Base-by-base conservation (phyloP, 1,140 invertebrate genomes). In the Oreohelix idahoensis region DNA sequence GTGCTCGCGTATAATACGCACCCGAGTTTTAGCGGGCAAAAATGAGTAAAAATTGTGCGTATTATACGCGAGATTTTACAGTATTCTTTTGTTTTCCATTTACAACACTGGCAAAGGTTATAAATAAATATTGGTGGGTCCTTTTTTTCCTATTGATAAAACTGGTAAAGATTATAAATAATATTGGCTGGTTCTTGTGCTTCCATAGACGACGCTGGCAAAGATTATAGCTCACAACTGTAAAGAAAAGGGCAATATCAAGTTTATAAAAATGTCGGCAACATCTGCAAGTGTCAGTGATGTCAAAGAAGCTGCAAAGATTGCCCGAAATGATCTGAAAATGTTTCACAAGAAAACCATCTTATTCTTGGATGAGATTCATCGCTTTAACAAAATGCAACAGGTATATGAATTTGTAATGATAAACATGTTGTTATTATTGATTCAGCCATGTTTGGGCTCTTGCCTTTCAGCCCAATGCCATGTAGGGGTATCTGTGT, bases 341-440 rank as follows among this genome's bases (percentile, higher is more conserved):
- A 89, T 92, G 87, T 89, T 92, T 87, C 95, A 95, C 84, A 94
- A 95, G 84, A 94, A 94, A 87, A 97, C 96, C 53, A 94, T 97
- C 74, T 91, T 97, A 23, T 97, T 97, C 89, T 95, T 97, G 94
- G 96, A 97, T 94, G 96, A 97, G 93, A 96, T 97, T 88, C 96
- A 97, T 91, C 94, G 96, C 51, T 97, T 97, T 87, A 97, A 97
- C 91, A 97, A 97, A 93, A 91, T 94, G 74, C 96, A 96, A 87
- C 95, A 96, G 93, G 92, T 93, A 58, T 20, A 38, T 39, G 26
- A 38, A 38, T 0, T 17, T 81, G 36, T 49, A n/a, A n/a, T n/a
- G n/a, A n/a, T n/a, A n/a, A n/a, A n/a, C n/a, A n/a, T n/a, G n/a
- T n/a, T n/a, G n/a, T n/a, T n/a, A n/a, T n/a, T n/a, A n/a, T n/a